phyloP scores from a whole-genome alignment of 2,888 invertebrate species.

The Capitulum mitella region DNA sequence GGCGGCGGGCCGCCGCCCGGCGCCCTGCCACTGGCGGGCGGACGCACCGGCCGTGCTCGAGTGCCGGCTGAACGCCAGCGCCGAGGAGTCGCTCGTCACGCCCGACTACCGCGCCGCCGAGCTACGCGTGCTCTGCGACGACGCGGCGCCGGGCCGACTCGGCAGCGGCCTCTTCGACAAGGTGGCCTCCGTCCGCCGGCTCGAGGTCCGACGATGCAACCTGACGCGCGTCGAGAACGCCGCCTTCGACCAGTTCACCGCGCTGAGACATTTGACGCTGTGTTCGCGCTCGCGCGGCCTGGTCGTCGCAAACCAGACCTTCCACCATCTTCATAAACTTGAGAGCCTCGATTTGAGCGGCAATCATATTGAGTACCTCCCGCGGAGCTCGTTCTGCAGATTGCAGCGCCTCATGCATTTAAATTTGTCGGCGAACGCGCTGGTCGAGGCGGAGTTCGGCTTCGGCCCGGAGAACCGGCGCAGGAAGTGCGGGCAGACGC shows the following conservation, averaged over 20 bases:
- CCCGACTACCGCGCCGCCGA: conserved; percentile 6
- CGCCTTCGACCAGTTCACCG: not conserved
- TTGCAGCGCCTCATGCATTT: not conserved
- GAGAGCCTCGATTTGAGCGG: conserved; percentile 3
- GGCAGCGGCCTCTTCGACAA: not conserved
- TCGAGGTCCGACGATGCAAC: not conserved
- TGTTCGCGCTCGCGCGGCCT: not conserved
- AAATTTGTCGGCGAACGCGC: not conserved
- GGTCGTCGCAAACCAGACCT: not conserved
- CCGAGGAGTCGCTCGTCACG: not conserved
- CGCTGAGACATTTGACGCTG: not conserved
- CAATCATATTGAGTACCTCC: conserved; percentile 7
- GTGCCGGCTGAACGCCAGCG: not conserved
- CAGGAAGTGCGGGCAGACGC: not conserved
- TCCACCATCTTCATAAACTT: not conserved
- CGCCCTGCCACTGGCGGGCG: not conserved
- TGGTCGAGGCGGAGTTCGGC: not conserved
- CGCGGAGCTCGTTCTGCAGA: not conserved
- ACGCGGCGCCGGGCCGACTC: not conserved
- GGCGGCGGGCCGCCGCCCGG: not conserved
- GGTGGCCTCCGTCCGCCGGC: not conserved
- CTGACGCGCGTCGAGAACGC: not conserved
- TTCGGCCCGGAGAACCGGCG: not conserved
- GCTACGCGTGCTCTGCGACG: not conserved
- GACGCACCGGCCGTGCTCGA: not conserved